A percentile compares a stretch with the other conserved stretches of the same genome.
Conservation (phyloP, 2,113 vertebrate species). For the Cyphomyrus discorhynchus region DNA sequence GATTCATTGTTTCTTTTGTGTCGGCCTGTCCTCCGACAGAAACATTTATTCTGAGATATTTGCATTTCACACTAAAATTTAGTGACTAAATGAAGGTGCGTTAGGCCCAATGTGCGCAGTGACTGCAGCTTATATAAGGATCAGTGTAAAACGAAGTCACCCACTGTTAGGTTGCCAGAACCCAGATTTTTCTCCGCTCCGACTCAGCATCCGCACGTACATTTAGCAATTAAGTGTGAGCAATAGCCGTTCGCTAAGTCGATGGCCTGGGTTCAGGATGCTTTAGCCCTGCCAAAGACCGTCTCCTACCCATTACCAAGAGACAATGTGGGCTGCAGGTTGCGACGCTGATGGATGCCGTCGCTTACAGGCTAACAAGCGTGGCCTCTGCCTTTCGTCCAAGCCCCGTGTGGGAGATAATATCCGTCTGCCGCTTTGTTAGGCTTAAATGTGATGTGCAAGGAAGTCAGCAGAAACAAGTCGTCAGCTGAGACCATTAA, state of each 20-base stretch:
- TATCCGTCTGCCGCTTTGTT: background rate
- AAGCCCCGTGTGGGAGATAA: background rate
- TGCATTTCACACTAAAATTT: background rate
- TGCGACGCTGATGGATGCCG: background rate
- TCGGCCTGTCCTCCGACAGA: background rate
- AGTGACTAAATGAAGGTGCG: background rate
- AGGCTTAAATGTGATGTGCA: background rate
- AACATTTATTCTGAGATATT: background rate
- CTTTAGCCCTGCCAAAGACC: conserved; percentile 1
- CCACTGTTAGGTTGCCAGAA: background rate
- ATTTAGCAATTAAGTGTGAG: conserved; percentile 12
- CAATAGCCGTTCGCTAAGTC: background rate
- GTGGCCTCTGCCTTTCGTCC: background rate
- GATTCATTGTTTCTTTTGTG: background rate
- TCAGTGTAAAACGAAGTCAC: background rate
- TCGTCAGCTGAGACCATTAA: background rate
- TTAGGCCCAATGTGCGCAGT: background rate
- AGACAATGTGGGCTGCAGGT: background rate
- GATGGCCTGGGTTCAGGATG: background rate
- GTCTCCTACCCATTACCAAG: background rate
- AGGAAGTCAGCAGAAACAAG: background rate
- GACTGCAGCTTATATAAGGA: background rate
- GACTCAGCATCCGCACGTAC: background rate
- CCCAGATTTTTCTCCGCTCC: background rate
- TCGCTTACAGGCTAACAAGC: background rate